Conservation (phyloP, 2,888 invertebrate species). For the Hartigia nigra region DNA sequence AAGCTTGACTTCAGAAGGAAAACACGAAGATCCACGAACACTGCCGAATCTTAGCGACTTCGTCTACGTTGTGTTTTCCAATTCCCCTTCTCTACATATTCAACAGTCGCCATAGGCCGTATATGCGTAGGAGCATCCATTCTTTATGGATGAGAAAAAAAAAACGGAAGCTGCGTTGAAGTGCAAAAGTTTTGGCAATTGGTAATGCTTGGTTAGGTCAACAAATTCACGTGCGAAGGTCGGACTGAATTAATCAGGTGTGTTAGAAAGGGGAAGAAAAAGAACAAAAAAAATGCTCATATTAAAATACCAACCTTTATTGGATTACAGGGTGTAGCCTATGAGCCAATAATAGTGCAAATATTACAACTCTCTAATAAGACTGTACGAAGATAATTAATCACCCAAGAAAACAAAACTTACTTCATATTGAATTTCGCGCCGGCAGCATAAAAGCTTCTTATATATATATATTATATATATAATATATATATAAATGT, state of each 20-base stretch:
- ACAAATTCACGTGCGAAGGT: neutral
- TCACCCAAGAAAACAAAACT: neutral
- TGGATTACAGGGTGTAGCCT: neutral
- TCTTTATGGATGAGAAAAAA: neutral
- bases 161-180: neutral
- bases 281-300: neutral
- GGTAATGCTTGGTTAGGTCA: neutral
- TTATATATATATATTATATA: neutral
- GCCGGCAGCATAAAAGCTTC: neutral
- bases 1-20: neutral
- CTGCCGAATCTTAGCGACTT: neutral
- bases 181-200: neutral
- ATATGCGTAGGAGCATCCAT: neutral
- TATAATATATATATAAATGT: neutral
- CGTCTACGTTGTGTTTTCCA: neutral
- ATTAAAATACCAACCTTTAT: neutral
- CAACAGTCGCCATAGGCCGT: neutral
- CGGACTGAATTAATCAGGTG: neutral
- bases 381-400: neutral
- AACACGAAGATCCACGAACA: neutral
- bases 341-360: neutral
- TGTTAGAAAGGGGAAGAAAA: neutral
- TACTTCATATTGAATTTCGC: neutral
- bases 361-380: neutral
- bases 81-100: neutral